Conservation (phyloP, 2,113 vertebrate species). For the Pogona vitticeps region DNA sequence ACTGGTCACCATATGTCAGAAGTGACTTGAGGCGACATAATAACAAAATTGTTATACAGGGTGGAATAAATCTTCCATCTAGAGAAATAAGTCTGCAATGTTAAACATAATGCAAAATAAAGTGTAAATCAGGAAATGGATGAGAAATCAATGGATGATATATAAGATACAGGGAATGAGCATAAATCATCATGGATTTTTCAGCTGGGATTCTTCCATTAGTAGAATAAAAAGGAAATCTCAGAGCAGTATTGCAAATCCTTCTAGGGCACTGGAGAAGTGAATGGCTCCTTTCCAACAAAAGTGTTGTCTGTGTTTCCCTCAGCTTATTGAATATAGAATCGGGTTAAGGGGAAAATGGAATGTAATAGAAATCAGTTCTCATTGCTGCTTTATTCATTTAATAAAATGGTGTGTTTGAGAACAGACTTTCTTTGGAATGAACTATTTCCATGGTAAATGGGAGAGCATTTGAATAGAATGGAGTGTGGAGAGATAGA, state of each 20-base stretch:
- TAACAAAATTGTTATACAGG: too few relatives aligned
- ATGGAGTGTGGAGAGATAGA: background rate
- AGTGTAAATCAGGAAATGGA: constrained; percentile 6
- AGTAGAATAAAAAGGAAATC: background rate
- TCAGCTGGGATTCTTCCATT: background rate
- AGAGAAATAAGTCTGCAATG: too few relatives aligned
- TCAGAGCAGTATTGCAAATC: background rate
- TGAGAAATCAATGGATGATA: background rate
- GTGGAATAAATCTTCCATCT: too few relatives aligned
- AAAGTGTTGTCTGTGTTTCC: constrained; percentile 2
- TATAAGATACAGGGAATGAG: background rate
- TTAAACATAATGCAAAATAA: background rate
- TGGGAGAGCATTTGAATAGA: constrained; percentile 15
- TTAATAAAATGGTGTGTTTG: background rate
- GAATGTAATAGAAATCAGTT: constrained; percentile 19
- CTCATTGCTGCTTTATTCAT: constrained; percentile 13
- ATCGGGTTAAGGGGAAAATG: constrained; percentile 16
- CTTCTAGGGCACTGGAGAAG: background rate
- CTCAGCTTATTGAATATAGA: constrained; percentile 12
- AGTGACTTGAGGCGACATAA: too few relatives aligned
- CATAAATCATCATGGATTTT: background rate
- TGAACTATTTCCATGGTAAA: constrained; percentile 14
- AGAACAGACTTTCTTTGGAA: background rate
- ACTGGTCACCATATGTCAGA: too few relatives aligned
- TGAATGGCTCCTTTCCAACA: constrained; percentile 24